These are phyloP conservation scores for human (Homo sapiens) DNA, from an alignment of 2,113 vertebrate genomes.

Conservation along the genomic window GRCh38 chr4:185341501-185342000, in stretches of 20 bases:
- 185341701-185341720: neutral
- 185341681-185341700: neutral
- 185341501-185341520: neutral
- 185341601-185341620: neutral
- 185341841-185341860: neutral
- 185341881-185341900: neutral
- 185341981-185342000: slow-evolving; percentile 96
- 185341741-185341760: neutral
- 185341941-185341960: neutral
- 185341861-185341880: too few relatives aligned
- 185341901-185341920: neutral
- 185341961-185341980: slow-evolving; percentile 84
- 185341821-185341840: neutral
- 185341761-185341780: neutral
- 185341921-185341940: neutral
- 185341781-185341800: neutral
- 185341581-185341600: neutral
- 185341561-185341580: neutral
- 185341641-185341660: neutral
- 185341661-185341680: neutral
- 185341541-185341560: neutral
- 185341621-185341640: neutral
- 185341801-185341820: neutral
- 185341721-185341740: neutral
- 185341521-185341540: neutral